Percentiles rank a stretch among this genome's conserved stretches.
Conservation (phyloP, 1,140 invertebrate genomes). For the Anoplophora glabripennis region DNA sequence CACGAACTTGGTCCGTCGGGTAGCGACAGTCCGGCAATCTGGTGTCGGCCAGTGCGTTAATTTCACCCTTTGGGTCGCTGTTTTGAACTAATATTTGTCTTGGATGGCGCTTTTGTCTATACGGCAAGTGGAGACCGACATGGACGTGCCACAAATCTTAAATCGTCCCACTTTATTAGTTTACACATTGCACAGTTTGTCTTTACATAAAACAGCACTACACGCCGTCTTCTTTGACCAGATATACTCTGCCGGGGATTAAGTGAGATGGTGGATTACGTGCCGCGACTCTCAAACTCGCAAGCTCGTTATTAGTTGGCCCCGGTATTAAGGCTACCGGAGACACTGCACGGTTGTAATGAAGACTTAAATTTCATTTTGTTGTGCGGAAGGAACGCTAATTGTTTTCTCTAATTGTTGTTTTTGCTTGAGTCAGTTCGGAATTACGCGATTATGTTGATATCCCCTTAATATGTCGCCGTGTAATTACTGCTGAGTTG, state of each 20-base stretch:
- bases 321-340: conserved; percentile 9
- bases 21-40: background rate
- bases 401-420: conserved; percentile 16
- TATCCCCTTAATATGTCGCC: too few species aligned
- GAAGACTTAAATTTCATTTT: conserved; percentile 17
- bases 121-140: conserved; percentile 11
- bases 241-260: conserved; percentile 20
- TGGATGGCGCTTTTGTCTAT: conserved; percentile 19
- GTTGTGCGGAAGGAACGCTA: background rate
- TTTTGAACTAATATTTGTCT: conserved; percentile 24
- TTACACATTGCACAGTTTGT: conserved; percentile 17
- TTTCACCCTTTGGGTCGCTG: conserved; percentile 17
- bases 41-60: conserved; percentile 18
- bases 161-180: conserved; percentile 37
- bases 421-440: conserved; percentile 6
- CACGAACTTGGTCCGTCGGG: too few species aligned
- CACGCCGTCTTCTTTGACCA: conserved; percentile 22
- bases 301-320: conserved; percentile 26
- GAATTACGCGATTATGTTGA: background rate
- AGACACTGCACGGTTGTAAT: conserved; percentile 15
- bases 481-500: too few species aligned
- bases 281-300: conserved; percentile 25
- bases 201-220: conserved; percentile 27
- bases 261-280: conserved; percentile 26
- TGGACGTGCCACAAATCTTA: conserved; percentile 33